phyloP scores from a whole-genome alignment of 2,888 invertebrate genomes.

The Amphimallon solstitiale region DNA sequence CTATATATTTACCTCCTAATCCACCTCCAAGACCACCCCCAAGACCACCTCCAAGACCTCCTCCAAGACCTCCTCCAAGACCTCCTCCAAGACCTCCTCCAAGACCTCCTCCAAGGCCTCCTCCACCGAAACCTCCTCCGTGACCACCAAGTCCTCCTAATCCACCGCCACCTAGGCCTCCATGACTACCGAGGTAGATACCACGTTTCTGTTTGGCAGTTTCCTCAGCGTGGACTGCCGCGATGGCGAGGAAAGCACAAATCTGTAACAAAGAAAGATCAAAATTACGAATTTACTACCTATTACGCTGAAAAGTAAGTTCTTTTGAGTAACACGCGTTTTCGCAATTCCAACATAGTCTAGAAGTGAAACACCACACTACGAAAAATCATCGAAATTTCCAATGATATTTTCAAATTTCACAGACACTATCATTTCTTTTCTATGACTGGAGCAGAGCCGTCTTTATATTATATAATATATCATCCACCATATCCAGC shows the following conservation, averaged over 20 bases:
- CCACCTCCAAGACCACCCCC: conserved; percentile 33
- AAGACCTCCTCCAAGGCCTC: conserved; percentile 36
- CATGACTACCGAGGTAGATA: conserved; percentile 32
- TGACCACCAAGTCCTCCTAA: conserved; percentile 25
- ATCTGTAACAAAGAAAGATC: conserved; percentile 19
- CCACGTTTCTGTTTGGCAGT: conserved; percentile 39
- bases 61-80: conserved; percentile 10
- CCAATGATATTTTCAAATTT: too few species aligned
- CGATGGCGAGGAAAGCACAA: conserved; percentile 36
- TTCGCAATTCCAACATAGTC: neutral
- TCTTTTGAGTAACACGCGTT: too few species aligned
- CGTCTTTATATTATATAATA: too few species aligned
- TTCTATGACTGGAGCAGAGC: too few species aligned
- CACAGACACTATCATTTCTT: too few species aligned
- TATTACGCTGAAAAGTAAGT: neutral
- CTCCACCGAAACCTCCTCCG: conserved; percentile 20
- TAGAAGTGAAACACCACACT: too few species aligned
- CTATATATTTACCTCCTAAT: conserved; percentile 9
- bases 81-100: conserved; percentile 28
- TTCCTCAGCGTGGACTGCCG: conserved; percentile 36
- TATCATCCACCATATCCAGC: too few species aligned
- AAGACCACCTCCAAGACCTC: conserved; percentile 27
- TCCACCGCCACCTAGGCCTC: conserved; percentile 33
- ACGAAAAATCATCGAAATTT: too few species aligned
- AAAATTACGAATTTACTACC: neutral